Conservation (phyloP, 2,113 vertebrate species). For the Sylvia atricapilla region DNA sequence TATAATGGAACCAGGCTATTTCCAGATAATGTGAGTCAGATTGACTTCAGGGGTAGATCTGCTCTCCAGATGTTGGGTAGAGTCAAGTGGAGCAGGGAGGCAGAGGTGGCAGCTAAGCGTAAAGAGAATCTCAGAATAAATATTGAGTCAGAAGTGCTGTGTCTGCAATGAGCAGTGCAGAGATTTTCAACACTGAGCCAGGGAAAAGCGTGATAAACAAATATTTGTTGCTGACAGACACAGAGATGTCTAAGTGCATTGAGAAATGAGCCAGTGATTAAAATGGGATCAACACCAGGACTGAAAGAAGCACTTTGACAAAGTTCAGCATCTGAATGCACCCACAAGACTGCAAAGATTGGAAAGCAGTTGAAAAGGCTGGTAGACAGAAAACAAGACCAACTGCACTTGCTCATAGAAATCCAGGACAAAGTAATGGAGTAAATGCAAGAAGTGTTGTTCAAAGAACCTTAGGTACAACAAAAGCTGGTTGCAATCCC, state of each 20-base stretch:
- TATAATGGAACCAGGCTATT: constrained; percentile 64
- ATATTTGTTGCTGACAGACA: background rate
- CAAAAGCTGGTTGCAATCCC: background rate
- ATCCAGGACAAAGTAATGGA: background rate
- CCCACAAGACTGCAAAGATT: background rate
- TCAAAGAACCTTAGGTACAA: fast-evolving
- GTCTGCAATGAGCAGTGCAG: background rate
- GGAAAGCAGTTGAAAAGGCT: background rate
- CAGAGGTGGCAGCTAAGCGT: background rate
- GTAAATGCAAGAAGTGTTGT: background rate
- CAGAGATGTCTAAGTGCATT: background rate
- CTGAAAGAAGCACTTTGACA: background rate
- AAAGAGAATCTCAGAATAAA: background rate
- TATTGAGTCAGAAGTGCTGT: background rate
- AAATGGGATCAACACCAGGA: background rate
- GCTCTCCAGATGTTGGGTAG: constrained; percentile 61
- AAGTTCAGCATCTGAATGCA: background rate
- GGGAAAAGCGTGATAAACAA: background rate
- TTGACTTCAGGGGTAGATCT: constrained; percentile 55
- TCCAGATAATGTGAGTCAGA: constrained; percentile 65
- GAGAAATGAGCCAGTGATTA: background rate
- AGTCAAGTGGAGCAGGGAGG: constrained; percentile 40
- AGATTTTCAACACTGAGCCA: background rate
- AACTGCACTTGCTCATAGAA: background rate
- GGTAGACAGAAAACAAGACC: background rate